Evolutionary conservation across 1,140 invertebrate species (phyloP), one percentile per base, ranked within the genome.

Genomic region (Drosophila ananassae): DNA sequence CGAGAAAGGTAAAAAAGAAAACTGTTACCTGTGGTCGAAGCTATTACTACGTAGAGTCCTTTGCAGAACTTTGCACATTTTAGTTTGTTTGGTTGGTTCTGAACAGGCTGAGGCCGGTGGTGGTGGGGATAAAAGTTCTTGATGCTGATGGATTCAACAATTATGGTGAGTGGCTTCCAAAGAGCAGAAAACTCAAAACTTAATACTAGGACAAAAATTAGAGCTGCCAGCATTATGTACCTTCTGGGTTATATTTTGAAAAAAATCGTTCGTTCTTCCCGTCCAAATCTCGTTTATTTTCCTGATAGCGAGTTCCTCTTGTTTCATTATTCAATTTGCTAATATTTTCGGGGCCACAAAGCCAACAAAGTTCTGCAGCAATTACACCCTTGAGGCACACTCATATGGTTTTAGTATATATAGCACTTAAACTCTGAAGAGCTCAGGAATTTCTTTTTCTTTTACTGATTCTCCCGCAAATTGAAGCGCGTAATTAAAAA

Each of bases 401-500:
- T 22, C 39, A 41, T 13, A 12, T 22, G n/a, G 41, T 46, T 21
- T 17, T 21, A 1, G 17, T 46, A 17, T 22, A 34, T 12, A 39
- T 57, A 46, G n/a, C 52, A 57, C 59, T 60, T 61, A 28, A 44
- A 55, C 55, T 7, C n/a, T 24, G 30, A 52, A 44, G 32, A 56
- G 58, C 67, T 68, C 9, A 1, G 12, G 47, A 53, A 61, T 46
- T 54, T 41, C 39, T 17, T 61, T 58, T 73, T 22, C 25, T 47
- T 60, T 51, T 56, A n/a, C 46, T 52, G 37, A 22, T 46, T 34
- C 28, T 28, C 30, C 44, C 32, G 57, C 37, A 66, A 79, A 79
- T 56, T 80, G 72, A 76, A 76, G 77, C 77, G 77, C 72, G 60
- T 80, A 80, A 80, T 80, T 80, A 66, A 80, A 80, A 72, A 76